Evolutionary conservation across 1,140 invertebrate genomes (phyloP), one percentile per base, ranked within the genome.

Genomic region (Myzus persicae): DNA sequence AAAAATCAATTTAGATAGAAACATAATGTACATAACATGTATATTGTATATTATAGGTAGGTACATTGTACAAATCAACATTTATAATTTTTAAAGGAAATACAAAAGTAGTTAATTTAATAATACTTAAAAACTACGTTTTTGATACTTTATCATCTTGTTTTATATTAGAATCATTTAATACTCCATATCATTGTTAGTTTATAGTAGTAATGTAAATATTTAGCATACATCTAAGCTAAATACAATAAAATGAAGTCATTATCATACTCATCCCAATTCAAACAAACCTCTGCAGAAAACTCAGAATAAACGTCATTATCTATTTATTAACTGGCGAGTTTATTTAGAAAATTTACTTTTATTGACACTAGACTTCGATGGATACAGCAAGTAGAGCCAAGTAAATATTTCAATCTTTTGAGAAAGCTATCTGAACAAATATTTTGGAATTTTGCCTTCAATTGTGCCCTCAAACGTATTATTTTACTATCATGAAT

Each of bases 271-370:
- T 48, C 46, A 51, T 22, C 31, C 14, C 7, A 76, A 76, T n/a
- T 76, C n/a, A 76, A 76, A n/a, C 31, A n/a, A 76, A 76, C 59
- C n/a, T n/a, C n/a, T 76, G 59, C n/a, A n/a, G 59, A 76, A 76
- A n/a, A 82, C 36, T 82, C 36, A 82, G 24, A 38, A 82, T 82
- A 82, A 82, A 38, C 36, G 18, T 82, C 76, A 38, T 82, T 38
- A 82, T 38, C 76, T 38, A 38, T 82, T 82, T 82, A 38, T 82
- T 82, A 82, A 82, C 36, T 82, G 5, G 6, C 1, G 22, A 82
- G 38, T 38, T 7, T 82, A 38, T 82, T 82, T 82, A 22, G 36
- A 76, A 76, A 44, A 24, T 87, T 46, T 88, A 88, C 20, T 85
- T 85, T 85, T 44, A 85, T 85, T 44, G 24, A 26, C 26, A 9